Conservation (phyloP, 2,113 vertebrate species). For the Lamprotornis superbus region DNA sequence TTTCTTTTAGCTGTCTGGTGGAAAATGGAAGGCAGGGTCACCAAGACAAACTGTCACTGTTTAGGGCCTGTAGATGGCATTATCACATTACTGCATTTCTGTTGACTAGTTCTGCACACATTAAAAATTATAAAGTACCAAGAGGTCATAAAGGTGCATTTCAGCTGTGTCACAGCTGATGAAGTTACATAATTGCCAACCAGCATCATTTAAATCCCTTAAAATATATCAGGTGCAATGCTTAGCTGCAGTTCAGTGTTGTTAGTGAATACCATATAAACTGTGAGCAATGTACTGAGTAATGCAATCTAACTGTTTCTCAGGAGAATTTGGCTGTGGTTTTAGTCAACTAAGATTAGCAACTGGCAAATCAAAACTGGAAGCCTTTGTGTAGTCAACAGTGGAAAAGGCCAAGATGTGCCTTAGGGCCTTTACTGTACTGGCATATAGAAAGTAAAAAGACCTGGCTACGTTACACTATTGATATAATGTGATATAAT, state of each 20-base stretch:
- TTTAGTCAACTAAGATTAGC: conserved; percentile 53
- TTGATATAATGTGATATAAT: not conserved
- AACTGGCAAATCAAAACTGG: conserved; percentile 37
- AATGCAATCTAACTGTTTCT: conserved; percentile 24
- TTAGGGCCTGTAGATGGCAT: conserved; percentile 58
- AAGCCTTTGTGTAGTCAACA: not conserved
- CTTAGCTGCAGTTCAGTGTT: not conserved
- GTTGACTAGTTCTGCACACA: not conserved
- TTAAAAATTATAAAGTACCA: not conserved
- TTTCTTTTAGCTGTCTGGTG: not conserved
- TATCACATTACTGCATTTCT: conserved; percentile 24
- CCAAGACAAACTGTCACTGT: not conserved
- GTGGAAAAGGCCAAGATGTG: not conserved
- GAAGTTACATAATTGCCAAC: not conserved
- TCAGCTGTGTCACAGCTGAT: not conserved
- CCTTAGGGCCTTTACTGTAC: not conserved
- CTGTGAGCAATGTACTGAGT: conserved; percentile 43
- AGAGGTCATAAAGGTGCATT: not conserved
- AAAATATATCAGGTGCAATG: not conserved
- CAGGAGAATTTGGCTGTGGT: not conserved
- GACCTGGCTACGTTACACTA: not conserved
- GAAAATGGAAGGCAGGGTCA: not conserved
- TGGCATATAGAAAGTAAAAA: not conserved
- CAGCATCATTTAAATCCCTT: not conserved
- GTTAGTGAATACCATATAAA: not conserved